These are phyloP conservation scores for Dinomys branickii DNA, from an alignment of 2,113 vertebrate genomes.

Conservation along the genomic window DNA sequence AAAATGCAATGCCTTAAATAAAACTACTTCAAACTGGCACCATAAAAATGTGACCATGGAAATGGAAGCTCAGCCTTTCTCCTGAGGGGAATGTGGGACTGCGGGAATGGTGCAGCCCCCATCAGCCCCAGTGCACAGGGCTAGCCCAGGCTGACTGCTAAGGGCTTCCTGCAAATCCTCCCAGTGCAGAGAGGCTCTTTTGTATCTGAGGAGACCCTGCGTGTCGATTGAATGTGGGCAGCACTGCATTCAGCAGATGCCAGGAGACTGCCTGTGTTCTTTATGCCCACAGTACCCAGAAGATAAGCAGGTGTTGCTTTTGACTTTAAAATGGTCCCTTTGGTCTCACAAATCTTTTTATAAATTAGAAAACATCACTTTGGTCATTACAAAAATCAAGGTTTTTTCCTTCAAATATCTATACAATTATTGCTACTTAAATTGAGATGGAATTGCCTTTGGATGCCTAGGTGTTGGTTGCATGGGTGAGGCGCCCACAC, in stretches of 20 bases:
- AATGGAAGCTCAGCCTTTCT: neutral
- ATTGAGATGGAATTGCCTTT: neutral
- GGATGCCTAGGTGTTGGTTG: neutral
- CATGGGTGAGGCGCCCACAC: neutral
- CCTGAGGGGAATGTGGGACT: neutral
- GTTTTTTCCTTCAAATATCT: neutral
- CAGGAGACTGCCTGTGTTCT: neutral
- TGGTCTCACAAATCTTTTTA: neutral
- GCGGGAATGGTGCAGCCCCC: too few relatives aligned
- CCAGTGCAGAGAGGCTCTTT: neutral
- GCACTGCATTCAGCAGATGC: neutral
- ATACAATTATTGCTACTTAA: neutral
- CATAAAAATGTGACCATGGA: neutral
- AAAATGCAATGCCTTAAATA: neutral
- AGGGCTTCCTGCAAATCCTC: neutral
- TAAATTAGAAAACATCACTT: neutral
- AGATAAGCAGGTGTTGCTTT: neutral
- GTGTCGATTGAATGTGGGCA: neutral
- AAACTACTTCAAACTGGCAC: neutral
- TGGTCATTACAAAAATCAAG: neutral
- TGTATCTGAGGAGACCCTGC: neutral
- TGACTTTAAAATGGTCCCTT: neutral
- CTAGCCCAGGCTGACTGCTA: neutral
- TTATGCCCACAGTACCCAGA: neutral
- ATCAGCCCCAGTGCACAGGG: neutral